Evolutionary conservation across 2,888 invertebrate genomes (phyloP).

Genomic region (Furcula furcula): DNA sequence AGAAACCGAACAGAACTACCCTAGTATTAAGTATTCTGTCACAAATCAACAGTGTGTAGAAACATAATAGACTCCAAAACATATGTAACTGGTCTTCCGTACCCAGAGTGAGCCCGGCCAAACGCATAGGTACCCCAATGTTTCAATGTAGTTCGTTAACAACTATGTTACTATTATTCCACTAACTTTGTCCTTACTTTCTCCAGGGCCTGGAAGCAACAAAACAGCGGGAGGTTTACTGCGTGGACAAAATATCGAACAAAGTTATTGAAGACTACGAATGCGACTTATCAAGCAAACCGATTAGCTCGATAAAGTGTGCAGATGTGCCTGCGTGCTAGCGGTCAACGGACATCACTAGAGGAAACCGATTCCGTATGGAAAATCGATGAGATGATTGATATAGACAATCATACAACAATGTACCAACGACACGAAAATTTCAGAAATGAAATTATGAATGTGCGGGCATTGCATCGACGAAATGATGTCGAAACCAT

Average conservation of each 20-base stretch:
- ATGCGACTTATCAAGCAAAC: constrained; percentile 85
- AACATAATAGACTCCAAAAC: too few relatives aligned
- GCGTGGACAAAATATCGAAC: constrained; percentile 88
- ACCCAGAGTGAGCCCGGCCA: too few relatives aligned
- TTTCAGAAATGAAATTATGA: constrained; percentile 10
- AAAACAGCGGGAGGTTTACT: constrained; percentile 86
- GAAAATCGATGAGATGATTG: constrained; percentile 13
- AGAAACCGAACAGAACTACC: too few relatives aligned
- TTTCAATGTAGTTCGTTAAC: too few relatives aligned
- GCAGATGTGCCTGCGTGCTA: constrained; percentile 73
- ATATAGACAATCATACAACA: constrained; percentile 18
- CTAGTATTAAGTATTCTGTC: too few relatives aligned
- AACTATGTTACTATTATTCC: too few relatives aligned
- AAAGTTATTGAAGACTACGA: constrained; percentile 86
- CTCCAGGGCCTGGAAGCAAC: constrained; percentile 79
- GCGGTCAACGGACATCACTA: constrained; percentile 13
- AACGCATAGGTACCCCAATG: too few relatives aligned
- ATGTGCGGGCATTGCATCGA: not conserved
- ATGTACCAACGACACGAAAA: constrained; percentile 11
- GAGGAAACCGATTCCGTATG: constrained; percentile 22
- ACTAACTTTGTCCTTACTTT: too few relatives aligned
- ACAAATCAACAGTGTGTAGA: too few relatives aligned
- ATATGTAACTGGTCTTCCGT: too few relatives aligned
- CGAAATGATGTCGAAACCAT: not conserved
- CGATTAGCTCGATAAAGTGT: constrained; percentile 86